Conservation (phyloP, 92 coral and sea anemone genomes). For the Heliopora coerulea region DNA sequence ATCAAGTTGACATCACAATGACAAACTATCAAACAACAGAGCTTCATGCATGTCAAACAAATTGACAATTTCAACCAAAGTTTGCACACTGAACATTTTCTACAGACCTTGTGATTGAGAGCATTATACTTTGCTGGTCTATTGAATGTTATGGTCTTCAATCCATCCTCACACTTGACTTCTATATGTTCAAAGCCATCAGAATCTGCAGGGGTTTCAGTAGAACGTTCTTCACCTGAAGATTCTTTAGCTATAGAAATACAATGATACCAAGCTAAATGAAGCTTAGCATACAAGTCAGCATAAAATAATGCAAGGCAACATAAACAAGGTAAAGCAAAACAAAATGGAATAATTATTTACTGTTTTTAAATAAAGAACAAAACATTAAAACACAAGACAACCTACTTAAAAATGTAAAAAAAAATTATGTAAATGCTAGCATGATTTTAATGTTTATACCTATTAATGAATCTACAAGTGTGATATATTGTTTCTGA, state of each 20-base stretch:
- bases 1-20: no score
- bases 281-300: neutral
- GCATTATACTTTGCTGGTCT: constrained; percentile 92
- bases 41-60: no score
- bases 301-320: neutral
- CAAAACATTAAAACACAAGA: no score
- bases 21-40: no score
- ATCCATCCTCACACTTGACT: constrained; percentile 70
- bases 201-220: constrained; percentile 29
- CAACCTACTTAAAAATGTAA: no score
- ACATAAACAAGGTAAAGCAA: neutral
- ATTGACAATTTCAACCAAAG: no score
- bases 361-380: no score
- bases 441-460: neutral
- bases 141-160: constrained; percentile 76
- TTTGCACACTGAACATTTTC: no score
- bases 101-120: constrained; percentile 77
- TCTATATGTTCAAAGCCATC: constrained; percentile 62
- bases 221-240: constrained; percentile 27
- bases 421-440: no score
- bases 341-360: no score
- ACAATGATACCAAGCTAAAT: constrained; percentile 4
- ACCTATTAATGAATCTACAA: constrained; percentile 85
- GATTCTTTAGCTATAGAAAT: constrained; percentile 9
- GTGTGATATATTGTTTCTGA: constrained; percentile 70